Percentiles rank a stretch among this genome's conserved stretches.
Evolutionary conservation across 1,140 invertebrate species (phyloP).

Genomic region (Zelostemma sp.): DNA sequence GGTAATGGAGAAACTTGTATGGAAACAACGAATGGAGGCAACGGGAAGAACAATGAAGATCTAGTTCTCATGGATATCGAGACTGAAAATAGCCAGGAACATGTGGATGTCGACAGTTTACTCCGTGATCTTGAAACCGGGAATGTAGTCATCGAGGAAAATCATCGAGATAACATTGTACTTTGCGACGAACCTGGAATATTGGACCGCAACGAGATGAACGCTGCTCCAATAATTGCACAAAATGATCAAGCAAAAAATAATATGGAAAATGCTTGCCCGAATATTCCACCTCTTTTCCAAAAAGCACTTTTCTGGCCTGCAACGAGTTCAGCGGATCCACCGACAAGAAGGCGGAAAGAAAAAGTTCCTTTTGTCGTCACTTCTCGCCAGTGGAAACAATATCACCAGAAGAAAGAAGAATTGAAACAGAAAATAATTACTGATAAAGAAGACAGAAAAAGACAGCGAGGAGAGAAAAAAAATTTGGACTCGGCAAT

Average conservation of each 20-base stretch:
- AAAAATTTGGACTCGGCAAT: not conserved
- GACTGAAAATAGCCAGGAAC: not conserved
- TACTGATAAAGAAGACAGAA: not conserved
- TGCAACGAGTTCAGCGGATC: not conserved
- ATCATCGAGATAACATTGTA: not conserved
- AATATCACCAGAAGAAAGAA: not conserved
- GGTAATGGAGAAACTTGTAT: not conserved
- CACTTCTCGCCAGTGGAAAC: not conserved
- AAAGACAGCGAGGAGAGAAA: not conserved
- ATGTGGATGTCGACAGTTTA: not conserved
- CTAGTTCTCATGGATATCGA: not conserved
- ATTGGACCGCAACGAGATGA: not conserved
- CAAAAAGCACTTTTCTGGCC: not conserved
- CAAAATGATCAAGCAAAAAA: not conserved
- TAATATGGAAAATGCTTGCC: not conserved
- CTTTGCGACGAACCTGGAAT: not conserved
- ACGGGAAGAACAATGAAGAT: not conserved
- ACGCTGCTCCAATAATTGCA: not conserved
- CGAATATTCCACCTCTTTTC: conserved; percentile 3
- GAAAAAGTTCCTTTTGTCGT: not conserved
- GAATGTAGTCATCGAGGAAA: not conserved
- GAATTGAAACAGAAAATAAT: not conserved
- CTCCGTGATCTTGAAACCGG: not conserved
- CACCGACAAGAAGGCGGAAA: not conserved
- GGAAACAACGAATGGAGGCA: too few species aligned